Evolutionary conservation across 1,140 invertebrate species (phyloP).

Genomic region (Procambarus clarkii): DNA sequence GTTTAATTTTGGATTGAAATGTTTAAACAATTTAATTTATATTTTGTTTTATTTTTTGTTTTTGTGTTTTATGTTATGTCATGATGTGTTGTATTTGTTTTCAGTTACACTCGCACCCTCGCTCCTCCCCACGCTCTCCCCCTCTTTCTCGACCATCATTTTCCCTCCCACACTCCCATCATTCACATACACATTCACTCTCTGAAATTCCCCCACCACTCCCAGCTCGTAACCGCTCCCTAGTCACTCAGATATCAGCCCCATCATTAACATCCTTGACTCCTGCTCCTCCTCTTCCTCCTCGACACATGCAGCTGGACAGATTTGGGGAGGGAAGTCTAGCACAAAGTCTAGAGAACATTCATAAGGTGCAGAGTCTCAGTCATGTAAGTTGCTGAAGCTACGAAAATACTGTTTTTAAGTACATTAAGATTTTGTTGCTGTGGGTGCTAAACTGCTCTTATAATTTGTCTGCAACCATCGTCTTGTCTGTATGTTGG

Average conservation of each 20-base stretch:
- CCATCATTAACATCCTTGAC: slow-evolving; percentile 72
- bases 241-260: slow-evolving; percentile 72
- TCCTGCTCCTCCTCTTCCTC: slow-evolving; percentile 80
- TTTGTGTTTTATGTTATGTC: slow-evolving; percentile 66
- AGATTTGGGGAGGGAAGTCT: slow-evolving; percentile 67
- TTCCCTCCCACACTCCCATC: slow-evolving; percentile 66
- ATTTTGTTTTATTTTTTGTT: slow-evolving; percentile 58
- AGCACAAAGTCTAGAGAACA: slow-evolving; percentile 72
- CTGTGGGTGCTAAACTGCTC: slow-evolving; percentile 46
- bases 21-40: slow-evolving; percentile 25
- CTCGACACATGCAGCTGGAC: slow-evolving; percentile 74
- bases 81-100: slow-evolving; percentile 70
- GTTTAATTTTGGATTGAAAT: slow-evolving; percentile 22
- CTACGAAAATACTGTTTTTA: slow-evolving; percentile 14
- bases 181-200: slow-evolving; percentile 44
- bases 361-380: slow-evolving; percentile 68
- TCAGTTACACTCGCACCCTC: slow-evolving; percentile 73
- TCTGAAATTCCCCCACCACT: slow-evolving; percentile 73
- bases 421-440: slow-evolving; percentile 33
- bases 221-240: slow-evolving; percentile 69
- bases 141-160: slow-evolving; percentile 73
- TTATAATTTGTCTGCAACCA: slow-evolving; percentile 6
- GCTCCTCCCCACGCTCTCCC: slow-evolving; percentile 74
- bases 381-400: slow-evolving; percentile 65
- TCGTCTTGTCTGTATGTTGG: neutral